Evolutionary conservation across 2,113 vertebrate species (phyloP).

Genomic region (Choloepus hoffmanni): DNA sequence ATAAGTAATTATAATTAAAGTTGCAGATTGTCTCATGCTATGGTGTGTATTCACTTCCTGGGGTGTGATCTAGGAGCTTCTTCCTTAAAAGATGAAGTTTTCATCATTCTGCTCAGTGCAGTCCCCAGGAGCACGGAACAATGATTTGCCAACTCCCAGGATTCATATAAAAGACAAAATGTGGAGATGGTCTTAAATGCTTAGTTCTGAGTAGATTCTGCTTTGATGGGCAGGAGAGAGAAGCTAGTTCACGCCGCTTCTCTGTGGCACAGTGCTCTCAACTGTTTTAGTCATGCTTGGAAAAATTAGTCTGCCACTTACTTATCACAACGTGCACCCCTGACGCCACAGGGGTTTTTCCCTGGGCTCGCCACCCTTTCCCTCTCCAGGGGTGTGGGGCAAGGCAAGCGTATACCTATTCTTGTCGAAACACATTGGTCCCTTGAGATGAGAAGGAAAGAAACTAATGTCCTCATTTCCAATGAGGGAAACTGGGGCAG

Average conservation of each 20-base stretch:
- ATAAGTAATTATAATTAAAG: neutral
- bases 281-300: neutral
- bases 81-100: constrained; percentile 16
- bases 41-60: neutral
- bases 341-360: too few species aligned
- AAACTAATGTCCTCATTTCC: neutral
- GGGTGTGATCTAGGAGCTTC: neutral
- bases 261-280: neutral
- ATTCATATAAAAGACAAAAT: neutral
- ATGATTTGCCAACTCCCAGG: neutral
- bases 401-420: neutral
- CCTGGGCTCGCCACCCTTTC: neutral
- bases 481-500: neutral
- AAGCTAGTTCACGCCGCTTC: neutral
- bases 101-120: neutral
- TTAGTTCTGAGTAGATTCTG: neutral
- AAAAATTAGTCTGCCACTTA: neutral
- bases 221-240: neutral
- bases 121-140: neutral
- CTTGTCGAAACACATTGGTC: neutral
- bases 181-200: neutral
- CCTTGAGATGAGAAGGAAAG: neutral
- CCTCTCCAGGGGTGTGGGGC: neutral
- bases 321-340: neutral
- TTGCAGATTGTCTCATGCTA: neutral